Base-by-base conservation (phyloP, 2,888 invertebrate species). In the Colletes collaris region DNA sequence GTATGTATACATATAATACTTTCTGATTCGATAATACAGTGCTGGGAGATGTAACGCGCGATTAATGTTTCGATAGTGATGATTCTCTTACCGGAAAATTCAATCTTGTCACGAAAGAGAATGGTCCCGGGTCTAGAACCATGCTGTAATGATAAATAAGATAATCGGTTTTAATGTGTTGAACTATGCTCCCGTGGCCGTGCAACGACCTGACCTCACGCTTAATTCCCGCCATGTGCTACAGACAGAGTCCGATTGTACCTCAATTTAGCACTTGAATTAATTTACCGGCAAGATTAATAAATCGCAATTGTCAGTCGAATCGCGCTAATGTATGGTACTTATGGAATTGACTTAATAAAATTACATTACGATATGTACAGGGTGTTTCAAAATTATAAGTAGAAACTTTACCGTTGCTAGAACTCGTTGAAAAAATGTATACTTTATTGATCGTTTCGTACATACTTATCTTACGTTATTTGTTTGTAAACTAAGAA, bases 181-280 rank as follows among this genome's bases (percentile, higher is more conserved):
- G 83, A 87, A 86, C 80, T 84, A 73, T 81, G 77, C 63, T 81
- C 75, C 70, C 60, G 65, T 73, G 74, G 76, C 64, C 81, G 84
- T 81, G 78, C 88, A 86, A 86, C 79, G 88, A 87, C 86, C 87
- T 79, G 83, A 83, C 86, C 83, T 82, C 81, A 79, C 58, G 73
- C 77, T 87, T 87, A 81, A 87, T 86, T 87, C 84, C 76, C 81
- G 80, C 80, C 75, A 62, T 79, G 76, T 71, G 81, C 80, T n/a
- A 70, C 84, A 86, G 85, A 87, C 88, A 79, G 65, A 63, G 86
- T 86, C 88, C 88, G 91, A 91, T 91, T 90, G 89, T 89, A 79
- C 85, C 86, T 85, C 90, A 91, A 91, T 91, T 91, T 89, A 90
- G 86, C 84, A 89, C 85, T 89, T 90, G 88, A 90, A 90, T 90